Percentiles rank a stretch among this genome's conserved stretches.
Conservation (phyloP, 2,797 vertebrate species). For the Helostoma temminkii region DNA sequence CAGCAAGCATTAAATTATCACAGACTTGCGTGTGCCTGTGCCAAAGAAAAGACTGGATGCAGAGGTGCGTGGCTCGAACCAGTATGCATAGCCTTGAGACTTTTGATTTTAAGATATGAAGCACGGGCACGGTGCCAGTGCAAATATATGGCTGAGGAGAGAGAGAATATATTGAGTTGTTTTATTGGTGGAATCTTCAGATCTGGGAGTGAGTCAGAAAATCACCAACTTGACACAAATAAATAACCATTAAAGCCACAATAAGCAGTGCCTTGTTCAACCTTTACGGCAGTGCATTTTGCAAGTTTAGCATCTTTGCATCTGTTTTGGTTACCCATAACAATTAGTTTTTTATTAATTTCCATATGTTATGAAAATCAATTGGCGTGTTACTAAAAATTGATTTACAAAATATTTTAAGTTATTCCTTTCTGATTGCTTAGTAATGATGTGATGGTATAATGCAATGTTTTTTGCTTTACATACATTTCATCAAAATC, state of each 20-base stretch:
- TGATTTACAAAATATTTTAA: too few species aligned
- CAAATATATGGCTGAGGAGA: constrained; percentile 42
- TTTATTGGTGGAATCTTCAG: constrained; percentile 5
- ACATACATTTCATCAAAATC: too few species aligned
- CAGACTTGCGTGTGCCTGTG: constrained; percentile 60
- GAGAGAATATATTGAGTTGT: constrained; percentile 16
- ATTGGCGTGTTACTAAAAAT: too few species aligned
- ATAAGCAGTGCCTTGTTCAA: too few species aligned
- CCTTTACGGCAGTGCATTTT: too few species aligned
- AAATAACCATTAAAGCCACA: not conserved
- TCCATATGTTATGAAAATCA: too few species aligned
- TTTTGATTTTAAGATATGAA: constrained; percentile 52
- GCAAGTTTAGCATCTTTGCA: too few species aligned
- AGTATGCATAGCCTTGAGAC: constrained; percentile 39
- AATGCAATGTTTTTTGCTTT: too few species aligned
- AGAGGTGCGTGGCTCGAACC: constrained; percentile 44
- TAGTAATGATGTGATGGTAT: too few species aligned
- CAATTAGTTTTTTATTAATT: too few species aligned
- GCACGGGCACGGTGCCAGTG: constrained; percentile 41
- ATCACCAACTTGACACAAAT: constrained; percentile 9
- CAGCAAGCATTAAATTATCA: constrained; percentile 76
- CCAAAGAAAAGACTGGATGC: constrained; percentile 64
- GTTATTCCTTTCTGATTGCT: too few species aligned
- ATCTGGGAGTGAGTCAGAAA: constrained; percentile 12
- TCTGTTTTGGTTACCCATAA: too few species aligned